These are phyloP conservation scores for Xylota segnis DNA, from an alignment of 2,888 invertebrate species.

Conservation along the genomic window DNA sequence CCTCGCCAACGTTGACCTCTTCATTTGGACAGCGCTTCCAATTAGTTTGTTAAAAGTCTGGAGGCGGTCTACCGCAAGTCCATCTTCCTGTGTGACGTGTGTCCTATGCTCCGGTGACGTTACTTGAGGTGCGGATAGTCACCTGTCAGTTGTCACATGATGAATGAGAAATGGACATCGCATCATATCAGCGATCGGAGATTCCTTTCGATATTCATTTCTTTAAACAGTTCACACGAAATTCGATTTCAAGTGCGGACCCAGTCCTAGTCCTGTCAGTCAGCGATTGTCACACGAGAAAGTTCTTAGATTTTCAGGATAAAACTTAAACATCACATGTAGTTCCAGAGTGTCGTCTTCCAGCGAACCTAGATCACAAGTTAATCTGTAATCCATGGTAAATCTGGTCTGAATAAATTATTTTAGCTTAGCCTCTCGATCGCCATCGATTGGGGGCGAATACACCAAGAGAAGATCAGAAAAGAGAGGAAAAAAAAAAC, in stretches of 20 bases:
- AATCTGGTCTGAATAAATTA: slow-evolving; percentile 72
- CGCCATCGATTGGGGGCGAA: slow-evolving; percentile 67
- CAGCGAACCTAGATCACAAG: slow-evolving; percentile 68
- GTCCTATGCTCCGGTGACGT: slow-evolving; percentile 64
- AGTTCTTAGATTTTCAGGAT: slow-evolving; percentile 17
- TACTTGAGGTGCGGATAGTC: slow-evolving; percentile 68
- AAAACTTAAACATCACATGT: slow-evolving; percentile 63
- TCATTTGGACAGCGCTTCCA: slow-evolving; percentile 71
- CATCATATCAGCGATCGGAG: slow-evolving; percentile 36
- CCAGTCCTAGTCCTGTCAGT: neutral
- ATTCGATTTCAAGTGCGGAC: neutral
- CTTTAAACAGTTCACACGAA: slow-evolving; percentile 42
- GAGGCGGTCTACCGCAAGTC: slow-evolving; percentile 51
- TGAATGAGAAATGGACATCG: slow-evolving; percentile 57
- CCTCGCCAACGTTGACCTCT: slow-evolving; percentile 52
- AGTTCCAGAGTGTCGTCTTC: slow-evolving; percentile 32
- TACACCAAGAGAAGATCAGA: slow-evolving; percentile 38
- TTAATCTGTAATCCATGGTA: slow-evolving; percentile 65
- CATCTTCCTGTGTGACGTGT: slow-evolving; percentile 61
- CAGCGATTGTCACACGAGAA: neutral
- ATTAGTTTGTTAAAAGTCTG: slow-evolving; percentile 70
- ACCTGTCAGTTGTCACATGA: slow-evolving; percentile 74
- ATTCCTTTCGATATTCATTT: slow-evolving; percentile 41
- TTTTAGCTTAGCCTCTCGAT: slow-evolving; percentile 58
- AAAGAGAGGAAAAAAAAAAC: neutral